Evolutionary conservation across 2,113 vertebrate species (phyloP).

Genomic region (Dinomys branickii): DNA sequence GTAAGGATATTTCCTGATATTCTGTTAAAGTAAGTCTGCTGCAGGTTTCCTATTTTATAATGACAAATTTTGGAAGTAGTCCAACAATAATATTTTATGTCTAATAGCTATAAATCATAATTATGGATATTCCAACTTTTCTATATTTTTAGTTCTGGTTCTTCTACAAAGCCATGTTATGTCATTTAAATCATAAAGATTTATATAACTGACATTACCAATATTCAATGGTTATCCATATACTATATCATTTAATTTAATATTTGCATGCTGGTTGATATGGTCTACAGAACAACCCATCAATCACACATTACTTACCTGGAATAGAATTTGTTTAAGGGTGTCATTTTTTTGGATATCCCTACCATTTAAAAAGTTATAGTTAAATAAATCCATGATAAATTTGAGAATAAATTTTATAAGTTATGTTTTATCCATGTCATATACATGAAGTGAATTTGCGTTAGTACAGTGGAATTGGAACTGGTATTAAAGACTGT

Average conservation of each 20-base stretch:
- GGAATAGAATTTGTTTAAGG: neutral
- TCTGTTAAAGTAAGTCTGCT: neutral
- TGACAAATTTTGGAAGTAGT: neutral
- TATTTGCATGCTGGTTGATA: neutral
- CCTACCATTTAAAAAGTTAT: neutral
- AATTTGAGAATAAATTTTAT: neutral
- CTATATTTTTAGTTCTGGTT: neutral
- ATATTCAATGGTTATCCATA: neutral
- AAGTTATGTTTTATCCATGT: neutral
- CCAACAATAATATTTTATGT: neutral
- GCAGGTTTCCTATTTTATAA: conserved; percentile 16
- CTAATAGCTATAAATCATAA: neutral
- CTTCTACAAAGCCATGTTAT: neutral
- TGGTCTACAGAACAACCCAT: neutral
- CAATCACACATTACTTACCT: neutral
- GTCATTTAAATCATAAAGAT: conserved; percentile 5
- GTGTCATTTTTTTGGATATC: neutral
- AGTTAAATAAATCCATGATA: neutral
- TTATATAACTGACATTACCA: neutral
- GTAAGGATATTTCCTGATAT: neutral
- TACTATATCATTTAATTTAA: neutral
- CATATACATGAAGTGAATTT: neutral
- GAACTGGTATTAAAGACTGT: neutral
- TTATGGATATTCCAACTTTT: neutral
- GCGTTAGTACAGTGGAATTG: neutral